These are phyloP conservation scores for Sinocyclocheilus maitianheensis DNA, from an alignment of 2,113 vertebrate genomes.

Conservation along the genomic window DNA sequence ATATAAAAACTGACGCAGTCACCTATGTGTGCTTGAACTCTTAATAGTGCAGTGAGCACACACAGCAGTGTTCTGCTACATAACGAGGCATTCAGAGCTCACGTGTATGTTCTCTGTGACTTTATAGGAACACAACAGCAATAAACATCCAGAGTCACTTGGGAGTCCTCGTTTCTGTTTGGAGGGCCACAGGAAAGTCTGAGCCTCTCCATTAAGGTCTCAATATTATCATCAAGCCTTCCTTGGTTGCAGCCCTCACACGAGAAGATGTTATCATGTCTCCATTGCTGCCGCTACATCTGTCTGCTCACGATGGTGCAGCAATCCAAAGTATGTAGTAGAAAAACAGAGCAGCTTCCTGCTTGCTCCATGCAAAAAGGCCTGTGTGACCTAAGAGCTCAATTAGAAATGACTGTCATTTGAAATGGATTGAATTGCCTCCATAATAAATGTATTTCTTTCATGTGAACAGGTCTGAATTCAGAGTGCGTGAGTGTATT, in stretches of 20 bases:
- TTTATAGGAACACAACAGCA: slow-evolving; percentile 4
- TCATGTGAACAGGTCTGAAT: slow-evolving; percentile 15
- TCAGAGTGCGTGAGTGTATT: slow-evolving; percentile 22
- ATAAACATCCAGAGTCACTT: slow-evolving; percentile 24
- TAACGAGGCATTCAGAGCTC: not conserved
- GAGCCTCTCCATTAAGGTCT: slow-evolving; percentile 21
- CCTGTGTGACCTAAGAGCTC: slow-evolving; percentile 19
- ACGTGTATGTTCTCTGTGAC: slow-evolving; percentile 3
- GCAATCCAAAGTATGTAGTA: slow-evolving; percentile 57
- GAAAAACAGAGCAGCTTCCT: slow-evolving; percentile 56
- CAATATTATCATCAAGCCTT: slow-evolving; percentile 40
- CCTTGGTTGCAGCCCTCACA: slow-evolving; percentile 14
- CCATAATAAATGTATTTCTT: slow-evolving; percentile 15
- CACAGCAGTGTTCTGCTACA: not conserved
- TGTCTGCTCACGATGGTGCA: slow-evolving; percentile 39
- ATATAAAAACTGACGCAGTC: not conserved
- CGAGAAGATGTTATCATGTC: slow-evolving; percentile 10
- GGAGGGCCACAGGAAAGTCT: slow-evolving; percentile 21
- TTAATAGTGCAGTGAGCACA: not conserved
- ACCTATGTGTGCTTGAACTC: not conserved
- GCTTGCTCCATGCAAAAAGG: slow-evolving; percentile 28
- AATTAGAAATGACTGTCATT: slow-evolving; percentile 16
- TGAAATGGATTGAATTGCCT: slow-evolving; percentile 21
- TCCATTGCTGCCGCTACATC: not conserved
- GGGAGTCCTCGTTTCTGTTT: not conserved